Evolutionary conservation across 2,797 vertebrate genomes (phyloP), one percentile per base, ranked within the genome.

Genomic region (Hybognathus amarus): DNA sequence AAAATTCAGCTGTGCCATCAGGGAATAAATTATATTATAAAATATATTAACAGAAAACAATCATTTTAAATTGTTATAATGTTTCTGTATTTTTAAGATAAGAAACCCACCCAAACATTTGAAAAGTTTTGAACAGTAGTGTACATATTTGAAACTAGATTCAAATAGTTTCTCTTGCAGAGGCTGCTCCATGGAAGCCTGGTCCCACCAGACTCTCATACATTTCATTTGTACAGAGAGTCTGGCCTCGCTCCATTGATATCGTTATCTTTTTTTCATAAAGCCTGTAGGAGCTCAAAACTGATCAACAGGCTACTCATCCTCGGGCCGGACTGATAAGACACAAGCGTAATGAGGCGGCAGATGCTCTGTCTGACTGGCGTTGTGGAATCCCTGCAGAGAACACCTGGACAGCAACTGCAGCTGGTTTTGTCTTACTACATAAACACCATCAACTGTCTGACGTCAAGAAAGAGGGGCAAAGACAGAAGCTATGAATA

Each of bases 301-400:
- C 47, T 56, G 24, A 80, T 64, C 24, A 76, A 68, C 47, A 69
- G 64, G 52, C 61, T 76, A 77, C 36, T 50, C 33, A 82, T 77
- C 24, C 20, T 77, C 63, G 24, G 50, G 36, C 52, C 2, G 12
- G 6, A 1, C 38, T 1, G 66, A 70, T 69, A 77, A 84, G 71
- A 83, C 59, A 67, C 40, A 40, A 42, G 78, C 24, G 30, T 75
- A 80, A 42, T 77, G 66, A 76, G 81, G 87, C 61, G 81, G 84
- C 91, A 91, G 91, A 89, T 91, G 90, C 78, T 79, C 83, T 83
- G 85, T 90, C 89, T 88, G 89, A 90, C 86, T 88, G 89, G 86
- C 86, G 83, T 82, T 85, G 30, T 59, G 80, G 73, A 90, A 83
- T 90, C 89, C 89, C 85, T 8, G 17, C 83, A 87, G 89, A 91